phyloP scores from a whole-genome alignment of 2,888 invertebrate genomes.

The Drosophila barbarae region DNA sequence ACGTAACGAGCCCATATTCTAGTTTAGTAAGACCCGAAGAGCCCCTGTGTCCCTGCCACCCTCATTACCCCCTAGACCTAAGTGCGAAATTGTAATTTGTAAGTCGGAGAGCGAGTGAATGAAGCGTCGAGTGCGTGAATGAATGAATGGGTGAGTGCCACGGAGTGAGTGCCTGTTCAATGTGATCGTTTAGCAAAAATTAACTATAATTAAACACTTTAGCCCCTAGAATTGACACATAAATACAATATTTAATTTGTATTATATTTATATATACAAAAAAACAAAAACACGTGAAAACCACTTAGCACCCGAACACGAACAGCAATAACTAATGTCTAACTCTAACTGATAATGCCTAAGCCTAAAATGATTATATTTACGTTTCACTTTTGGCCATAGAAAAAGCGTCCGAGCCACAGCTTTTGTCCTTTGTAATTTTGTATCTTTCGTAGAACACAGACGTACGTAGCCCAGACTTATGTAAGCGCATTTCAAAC shows the following conservation, averaged over 20 bases:
- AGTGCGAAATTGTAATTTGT: conserved; percentile 50
- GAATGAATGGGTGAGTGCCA: conserved; percentile 46
- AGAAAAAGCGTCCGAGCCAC: conserved; percentile 40
- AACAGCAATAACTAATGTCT: conserved; percentile 58
- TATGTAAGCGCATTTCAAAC: conserved; percentile 36
- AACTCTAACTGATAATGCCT: conserved; percentile 37
- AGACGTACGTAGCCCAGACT: conserved; percentile 20
- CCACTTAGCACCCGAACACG: conserved; percentile 34
- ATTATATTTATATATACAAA: conserved; percentile 42
- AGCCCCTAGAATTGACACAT: conserved; percentile 51
- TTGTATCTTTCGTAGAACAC: conserved; percentile 26
- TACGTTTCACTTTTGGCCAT: conserved; percentile 38
- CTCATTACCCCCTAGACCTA: conserved; percentile 39
- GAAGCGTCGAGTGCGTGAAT: conserved; percentile 40
- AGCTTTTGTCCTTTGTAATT: conserved; percentile 18
- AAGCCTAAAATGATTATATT: conserved; percentile 32
- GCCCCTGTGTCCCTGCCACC: conserved; percentile 40
- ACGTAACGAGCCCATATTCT: conserved; percentile 51
- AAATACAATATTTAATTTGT: conserved; percentile 35
- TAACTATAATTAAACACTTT: conserved; percentile 65
- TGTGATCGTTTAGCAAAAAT: conserved; percentile 74
- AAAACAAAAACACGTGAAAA: conserved; percentile 48
- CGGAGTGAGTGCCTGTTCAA: conserved; percentile 47
- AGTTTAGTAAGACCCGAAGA: conserved; percentile 48
- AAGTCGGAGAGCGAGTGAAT: conserved; percentile 57